Base-by-base conservation (phyloP, 2,888 invertebrate species). In the Lasioglossum leucozonium region DNA sequence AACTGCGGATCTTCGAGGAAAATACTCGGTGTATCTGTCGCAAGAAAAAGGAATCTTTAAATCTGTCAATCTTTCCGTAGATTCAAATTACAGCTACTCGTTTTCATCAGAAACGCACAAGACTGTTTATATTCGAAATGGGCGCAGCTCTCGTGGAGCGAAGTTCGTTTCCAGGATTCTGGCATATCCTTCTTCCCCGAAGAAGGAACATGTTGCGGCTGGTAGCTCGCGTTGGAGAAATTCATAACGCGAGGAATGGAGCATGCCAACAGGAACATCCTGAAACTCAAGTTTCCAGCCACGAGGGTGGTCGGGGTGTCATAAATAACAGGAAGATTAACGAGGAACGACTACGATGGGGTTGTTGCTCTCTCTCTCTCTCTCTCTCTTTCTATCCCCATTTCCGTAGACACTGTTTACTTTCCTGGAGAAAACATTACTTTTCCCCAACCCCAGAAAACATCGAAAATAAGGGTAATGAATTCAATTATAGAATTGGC, bases 311-410 rank as follows among this genome's bases (percentile, higher is more conserved):
- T 44, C 72, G 26, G 44, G 72, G 72, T 72, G 44, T 72, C 72
- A 44, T 44, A 47, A 72, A 72, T 72, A 72, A 72, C 72, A 44
- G 44, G 30, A 47, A 72, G 72, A 72, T 44, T 69, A 69, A 69
- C 42, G 72, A 47, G 26, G 44, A 18, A 8, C 18, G 30, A 26
- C 30, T 44, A 22, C 44, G n/a, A 26, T 26, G 30, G 18, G 26
- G 44, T 44, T 26, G 72, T 44, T 30, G 44, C 16, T 30, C 72
- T 30, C 10, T 40, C 40, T 40, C 10, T 40, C 40, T 10, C 40
- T 11, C 40, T 40, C 13, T 16, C 44, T 16, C 2, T 13, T 34
- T 65, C 6, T 65, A 13, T 30, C 16, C 5, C 22, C 10, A 16
- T 26, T 2, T 16, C 42, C 13, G 4, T 2, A 3, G 42, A n/a